Percentiles rank a stretch among this genome's conserved stretches.
phyloP scores from a whole-genome alignment of 2,888 invertebrate species.

The Rhaphigaster nebulosa region DNA sequence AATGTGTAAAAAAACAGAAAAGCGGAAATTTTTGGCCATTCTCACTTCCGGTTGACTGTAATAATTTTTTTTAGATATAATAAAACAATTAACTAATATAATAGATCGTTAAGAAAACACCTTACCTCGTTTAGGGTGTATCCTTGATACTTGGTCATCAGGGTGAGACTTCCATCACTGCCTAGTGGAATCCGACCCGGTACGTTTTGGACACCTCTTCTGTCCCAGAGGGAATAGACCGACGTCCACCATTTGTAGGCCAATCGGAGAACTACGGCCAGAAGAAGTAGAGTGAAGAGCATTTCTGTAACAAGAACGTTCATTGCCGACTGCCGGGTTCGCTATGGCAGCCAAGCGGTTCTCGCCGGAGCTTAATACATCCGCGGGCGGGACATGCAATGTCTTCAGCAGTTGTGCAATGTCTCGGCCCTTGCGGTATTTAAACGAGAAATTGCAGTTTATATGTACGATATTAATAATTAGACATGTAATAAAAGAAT shows the following conservation, averaged over 20 bases:
- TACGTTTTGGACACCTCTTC: slow-evolving; percentile 24
- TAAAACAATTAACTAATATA: too few species aligned
- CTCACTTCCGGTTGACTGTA: too few species aligned
- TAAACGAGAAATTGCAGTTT: background rate
- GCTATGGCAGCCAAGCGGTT: background rate
- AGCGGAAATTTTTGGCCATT: too few species aligned
- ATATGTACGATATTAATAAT: too few species aligned
- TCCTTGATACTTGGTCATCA: slow-evolving; percentile 9
- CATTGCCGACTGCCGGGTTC: background rate
- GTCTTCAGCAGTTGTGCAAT: background rate
- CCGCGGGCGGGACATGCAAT: background rate
- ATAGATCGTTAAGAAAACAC: background rate
- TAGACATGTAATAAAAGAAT: too few species aligned
- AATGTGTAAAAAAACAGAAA: too few species aligned
- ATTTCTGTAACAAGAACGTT: background rate
- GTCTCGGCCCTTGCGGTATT: background rate
- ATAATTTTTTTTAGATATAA: too few species aligned
- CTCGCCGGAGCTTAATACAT: background rate
- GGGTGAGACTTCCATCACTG: background rate
- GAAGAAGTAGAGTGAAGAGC: background rate
- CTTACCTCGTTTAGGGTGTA: slow-evolving; percentile 12
- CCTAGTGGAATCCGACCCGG: background rate
- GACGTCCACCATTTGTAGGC: slow-evolving; percentile 22
- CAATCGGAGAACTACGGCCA: background rate
- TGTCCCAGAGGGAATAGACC: background rate